Base-by-base conservation (phyloP, 2,888 invertebrate genomes). In the Proisotoma minuta region DNA sequence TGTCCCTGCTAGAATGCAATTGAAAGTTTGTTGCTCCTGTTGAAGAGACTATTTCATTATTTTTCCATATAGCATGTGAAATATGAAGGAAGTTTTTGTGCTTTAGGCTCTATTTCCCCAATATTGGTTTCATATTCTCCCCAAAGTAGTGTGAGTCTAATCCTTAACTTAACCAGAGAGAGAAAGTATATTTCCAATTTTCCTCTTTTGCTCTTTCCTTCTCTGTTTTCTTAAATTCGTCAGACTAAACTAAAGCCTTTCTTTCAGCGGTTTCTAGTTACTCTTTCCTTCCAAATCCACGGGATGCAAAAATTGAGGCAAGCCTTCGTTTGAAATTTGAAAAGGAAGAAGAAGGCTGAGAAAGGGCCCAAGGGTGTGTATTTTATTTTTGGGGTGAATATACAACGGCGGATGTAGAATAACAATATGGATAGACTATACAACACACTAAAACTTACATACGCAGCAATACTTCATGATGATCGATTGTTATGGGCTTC, bases 151-250 rank as follows among this genome's bases (percentile, higher is more conserved):
- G n/a, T n/a, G n/a, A n/a, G n/a, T n/a, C 20, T 5, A 15, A 43
- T 43, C 43, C 4, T 20, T 43, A 15, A 18, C 43, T 43, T n/a
- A 34, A 34, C 34, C 15, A 34, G 8, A 34, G 8, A 34, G 18
- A 43, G 43, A 43, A 20, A 43, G 20, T n/a, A 43, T n/a, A 43
- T 43, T 43, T 43, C 43, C 43, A 43, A 43, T 43, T 43, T 43
- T 43, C 43, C n/a, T 43, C 20, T 12, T 20, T 12, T 5, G 43
- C 15, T 10, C 34, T 34, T 34, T 34, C 34, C 8, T 34, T 34
- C 15, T 15, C 34, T 34, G 34, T 34, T 34, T 34, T 34, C 34
- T 34, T n/a, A n/a, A n/a, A n/a, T n/a, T n/a, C 34, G 8, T 15
- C 34, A 34, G 34, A 34, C 15, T n/a, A 8, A 34, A 20, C 43